These are phyloP conservation scores for Cyphomyrus plagiostoma DNA, from an alignment of 2,113 vertebrate genomes.

Conservation along the genomic window DNA sequence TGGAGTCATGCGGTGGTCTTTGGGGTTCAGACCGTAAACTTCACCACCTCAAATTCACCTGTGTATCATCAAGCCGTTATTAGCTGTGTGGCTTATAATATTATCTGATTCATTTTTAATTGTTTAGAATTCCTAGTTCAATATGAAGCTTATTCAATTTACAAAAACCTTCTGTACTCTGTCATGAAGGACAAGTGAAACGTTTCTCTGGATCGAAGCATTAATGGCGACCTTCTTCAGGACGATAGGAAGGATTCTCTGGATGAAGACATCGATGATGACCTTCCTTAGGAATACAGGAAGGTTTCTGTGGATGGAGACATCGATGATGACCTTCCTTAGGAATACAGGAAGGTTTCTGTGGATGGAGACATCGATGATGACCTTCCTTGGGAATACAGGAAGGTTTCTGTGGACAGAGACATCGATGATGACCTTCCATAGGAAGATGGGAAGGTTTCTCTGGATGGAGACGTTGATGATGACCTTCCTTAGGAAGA, in stretches of 20 bases:
- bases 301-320: neutral
- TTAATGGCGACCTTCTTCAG: slow-evolving; percentile 37
- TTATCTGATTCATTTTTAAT: slow-evolving; percentile 42
- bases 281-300: neutral
- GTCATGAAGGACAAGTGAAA: slow-evolving; percentile 30
- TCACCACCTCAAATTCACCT: neutral
- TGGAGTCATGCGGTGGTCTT: no score
- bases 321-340: neutral
- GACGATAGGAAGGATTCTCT: slow-evolving; percentile 15
- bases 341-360: neutral
- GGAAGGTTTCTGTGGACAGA: neutral
- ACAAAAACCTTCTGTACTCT: slow-evolving; percentile 37
- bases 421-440: neutral
- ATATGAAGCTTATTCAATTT: slow-evolving; percentile 42
- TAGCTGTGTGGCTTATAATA: slow-evolving; percentile 12
- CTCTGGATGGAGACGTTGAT: neutral
- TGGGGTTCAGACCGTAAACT: neutral
- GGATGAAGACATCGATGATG: slow-evolving; percentile 24
- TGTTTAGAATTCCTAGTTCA: slow-evolving; percentile 41
- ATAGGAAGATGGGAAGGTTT: neutral
- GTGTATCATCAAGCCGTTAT: neutral
- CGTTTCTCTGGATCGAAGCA: neutral
- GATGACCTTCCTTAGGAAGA: neutral
- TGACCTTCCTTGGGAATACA: neutral
- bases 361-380: neutral